Conservation (phyloP, 1,140 invertebrate genomes). For the Bilobella aurantiaca region DNA sequence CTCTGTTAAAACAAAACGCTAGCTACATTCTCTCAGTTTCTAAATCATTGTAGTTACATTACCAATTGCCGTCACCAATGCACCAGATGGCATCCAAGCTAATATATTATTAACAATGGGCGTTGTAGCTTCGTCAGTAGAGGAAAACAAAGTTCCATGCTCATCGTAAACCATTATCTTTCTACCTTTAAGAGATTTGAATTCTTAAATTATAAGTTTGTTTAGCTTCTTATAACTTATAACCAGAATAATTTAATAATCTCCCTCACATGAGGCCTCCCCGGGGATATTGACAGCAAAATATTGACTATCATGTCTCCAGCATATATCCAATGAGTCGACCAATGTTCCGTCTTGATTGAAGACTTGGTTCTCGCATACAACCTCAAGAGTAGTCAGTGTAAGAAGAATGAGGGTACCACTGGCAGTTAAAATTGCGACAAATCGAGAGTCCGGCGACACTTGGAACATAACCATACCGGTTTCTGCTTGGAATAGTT, state of each 20-base stretch:
- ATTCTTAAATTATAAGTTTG: no score
- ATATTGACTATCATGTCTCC: conserved; percentile 30
- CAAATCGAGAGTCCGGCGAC: conserved; percentile 30
- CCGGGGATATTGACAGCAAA: conserved; percentile 26
- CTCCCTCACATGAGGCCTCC: conserved; percentile 9
- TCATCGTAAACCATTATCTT: conserved; percentile 28
- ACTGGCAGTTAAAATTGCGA: conserved; percentile 22
- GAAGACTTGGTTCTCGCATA: conserved; percentile 13
- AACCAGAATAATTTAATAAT: conserved; percentile 8
- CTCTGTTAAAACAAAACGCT: not conserved
- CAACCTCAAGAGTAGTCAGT: conserved; percentile 28
- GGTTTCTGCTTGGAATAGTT: conserved; percentile 25
- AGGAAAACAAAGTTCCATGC: conserved; percentile 16
- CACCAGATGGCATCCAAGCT: conserved; percentile 28
- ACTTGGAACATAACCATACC: conserved; percentile 30
- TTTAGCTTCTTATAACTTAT: no score
- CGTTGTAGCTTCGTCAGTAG: conserved; percentile 20
- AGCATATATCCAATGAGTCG: conserved; percentile 2
- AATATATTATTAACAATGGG: conserved; percentile 6
- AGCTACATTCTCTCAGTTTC: no score
- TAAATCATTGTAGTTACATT: no score
- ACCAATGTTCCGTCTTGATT: not conserved
- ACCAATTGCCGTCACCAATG: conserved; percentile 22
- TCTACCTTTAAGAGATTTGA: no score
- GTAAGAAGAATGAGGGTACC: conserved; percentile 18